These are phyloP conservation scores for Sus cebifrons DNA, from an alignment of 2,797 vertebrate genomes.

Conservation along the genomic window DNA sequence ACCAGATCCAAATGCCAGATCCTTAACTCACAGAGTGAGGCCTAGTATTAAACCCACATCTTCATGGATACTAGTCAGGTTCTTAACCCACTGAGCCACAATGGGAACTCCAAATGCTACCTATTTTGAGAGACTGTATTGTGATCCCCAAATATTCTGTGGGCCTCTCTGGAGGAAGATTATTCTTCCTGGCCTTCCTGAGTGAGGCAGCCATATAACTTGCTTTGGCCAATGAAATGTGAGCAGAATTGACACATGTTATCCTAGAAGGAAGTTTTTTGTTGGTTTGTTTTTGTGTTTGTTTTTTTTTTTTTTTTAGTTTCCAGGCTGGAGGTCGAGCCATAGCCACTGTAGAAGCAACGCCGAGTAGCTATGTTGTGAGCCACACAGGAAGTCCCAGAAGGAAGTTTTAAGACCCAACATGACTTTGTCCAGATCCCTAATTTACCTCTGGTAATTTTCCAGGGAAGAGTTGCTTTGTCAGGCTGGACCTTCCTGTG, in stretches of 20 bases:
- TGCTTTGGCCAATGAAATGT: neutral
- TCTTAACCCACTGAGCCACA: no score
- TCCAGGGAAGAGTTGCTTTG: conserved; percentile 3
- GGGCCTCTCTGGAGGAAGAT: neutral
- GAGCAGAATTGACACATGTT: neutral
- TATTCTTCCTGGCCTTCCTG: neutral
- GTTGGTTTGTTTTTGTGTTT: no score
- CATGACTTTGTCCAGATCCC: neutral
- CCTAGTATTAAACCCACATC: no score
- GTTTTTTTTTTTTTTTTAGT: no score
- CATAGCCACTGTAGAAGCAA: no score
- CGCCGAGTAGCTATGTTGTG: no score
- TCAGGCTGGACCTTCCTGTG: neutral
- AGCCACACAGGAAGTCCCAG: neutral
- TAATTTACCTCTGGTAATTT: neutral
- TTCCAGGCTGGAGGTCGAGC: no score
- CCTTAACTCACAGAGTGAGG: no score
- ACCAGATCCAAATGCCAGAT: no score
- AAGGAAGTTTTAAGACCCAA: neutral
- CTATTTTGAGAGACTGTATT: neutral
- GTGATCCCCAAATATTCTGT: neutral
- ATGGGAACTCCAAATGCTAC: neutral
- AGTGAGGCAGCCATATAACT: neutral
- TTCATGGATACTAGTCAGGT: no score
- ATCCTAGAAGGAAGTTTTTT: neutral